Percentiles rank a stretch among this genome's conserved stretches.
Conservation (phyloP, 2,797 vertebrate species). For the Pygocentrus nattereri region DNA sequence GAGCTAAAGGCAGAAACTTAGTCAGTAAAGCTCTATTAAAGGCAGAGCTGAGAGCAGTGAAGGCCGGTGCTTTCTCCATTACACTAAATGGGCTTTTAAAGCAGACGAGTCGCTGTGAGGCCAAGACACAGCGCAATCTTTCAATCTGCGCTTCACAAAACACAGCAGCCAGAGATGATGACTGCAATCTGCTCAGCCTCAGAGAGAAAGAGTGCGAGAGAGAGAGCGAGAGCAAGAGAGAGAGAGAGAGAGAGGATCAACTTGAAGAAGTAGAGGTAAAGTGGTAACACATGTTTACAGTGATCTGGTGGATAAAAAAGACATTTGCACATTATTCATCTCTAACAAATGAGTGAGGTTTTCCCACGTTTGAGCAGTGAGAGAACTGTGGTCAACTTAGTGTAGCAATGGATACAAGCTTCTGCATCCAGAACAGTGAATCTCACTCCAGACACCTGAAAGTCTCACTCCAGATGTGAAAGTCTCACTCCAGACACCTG, state of each 20-base stretch:
- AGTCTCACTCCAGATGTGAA: too few species aligned
- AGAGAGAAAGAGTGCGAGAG: neutral
- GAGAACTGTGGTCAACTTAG: too few species aligned
- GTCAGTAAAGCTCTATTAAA: neutral
- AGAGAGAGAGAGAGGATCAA: too few species aligned
- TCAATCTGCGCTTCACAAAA: neutral
- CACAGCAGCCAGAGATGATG: neutral
- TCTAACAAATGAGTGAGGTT: too few species aligned
- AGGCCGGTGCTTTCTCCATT: neutral
- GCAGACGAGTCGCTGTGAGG: neutral
- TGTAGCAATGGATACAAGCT: too few species aligned
- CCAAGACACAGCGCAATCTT: neutral
- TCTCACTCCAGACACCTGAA: too few species aligned
- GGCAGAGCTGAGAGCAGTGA: neutral
- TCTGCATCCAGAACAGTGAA: too few species aligned
- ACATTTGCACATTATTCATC: too few species aligned
- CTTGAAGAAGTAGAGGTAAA: neutral
- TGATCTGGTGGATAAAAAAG: too few species aligned
- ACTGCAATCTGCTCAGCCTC: slow-evolving; percentile 1
- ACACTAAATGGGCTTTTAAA: neutral
- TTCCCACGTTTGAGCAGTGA: too few species aligned
- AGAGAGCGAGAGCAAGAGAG: neutral
- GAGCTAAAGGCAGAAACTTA: neutral
- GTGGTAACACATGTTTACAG: too few species aligned
- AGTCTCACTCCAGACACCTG: too few species aligned